Conservation (phyloP, 2,113 vertebrate species). For the Penelope pileata region DNA sequence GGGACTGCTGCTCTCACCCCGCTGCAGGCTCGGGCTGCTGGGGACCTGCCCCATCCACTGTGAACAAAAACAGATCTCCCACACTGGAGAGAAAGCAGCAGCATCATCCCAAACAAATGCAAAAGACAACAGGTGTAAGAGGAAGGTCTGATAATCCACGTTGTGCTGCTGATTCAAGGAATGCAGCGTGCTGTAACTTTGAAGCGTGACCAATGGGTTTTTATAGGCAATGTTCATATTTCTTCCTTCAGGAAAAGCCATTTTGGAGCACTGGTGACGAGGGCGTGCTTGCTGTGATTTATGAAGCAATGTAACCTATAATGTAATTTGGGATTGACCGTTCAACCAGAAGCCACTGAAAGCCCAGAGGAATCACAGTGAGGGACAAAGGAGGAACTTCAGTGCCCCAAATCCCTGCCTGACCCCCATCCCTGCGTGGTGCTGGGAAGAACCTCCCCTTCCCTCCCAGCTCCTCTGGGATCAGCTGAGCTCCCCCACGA, state of each 20-base stretch:
- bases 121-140: neutral
- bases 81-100: neutral
- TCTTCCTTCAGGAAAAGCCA: neutral
- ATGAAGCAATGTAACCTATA: neutral
- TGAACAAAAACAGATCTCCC: no score
- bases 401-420: neutral
- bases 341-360: neutral
- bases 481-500: neutral
- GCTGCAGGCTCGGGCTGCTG: neutral
- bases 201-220: neutral
- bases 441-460: neutral
- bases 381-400: neutral
- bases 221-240: neutral
- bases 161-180: neutral
- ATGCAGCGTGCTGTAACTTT: fast-evolving
- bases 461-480: neutral
- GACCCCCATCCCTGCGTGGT: neutral
- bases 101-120: neutral
- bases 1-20: neutral
- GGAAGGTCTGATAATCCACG: neutral
- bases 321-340: neutral
- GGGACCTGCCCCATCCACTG: neutral
- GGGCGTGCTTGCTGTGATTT: neutral
- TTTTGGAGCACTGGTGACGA: neutral
- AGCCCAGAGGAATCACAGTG: neutral